Evolutionary conservation across 2,113 vertebrate genomes (phyloP), one percentile per base, ranked within the genome.

Genomic region (Leptodactylus fuscus): DNA sequence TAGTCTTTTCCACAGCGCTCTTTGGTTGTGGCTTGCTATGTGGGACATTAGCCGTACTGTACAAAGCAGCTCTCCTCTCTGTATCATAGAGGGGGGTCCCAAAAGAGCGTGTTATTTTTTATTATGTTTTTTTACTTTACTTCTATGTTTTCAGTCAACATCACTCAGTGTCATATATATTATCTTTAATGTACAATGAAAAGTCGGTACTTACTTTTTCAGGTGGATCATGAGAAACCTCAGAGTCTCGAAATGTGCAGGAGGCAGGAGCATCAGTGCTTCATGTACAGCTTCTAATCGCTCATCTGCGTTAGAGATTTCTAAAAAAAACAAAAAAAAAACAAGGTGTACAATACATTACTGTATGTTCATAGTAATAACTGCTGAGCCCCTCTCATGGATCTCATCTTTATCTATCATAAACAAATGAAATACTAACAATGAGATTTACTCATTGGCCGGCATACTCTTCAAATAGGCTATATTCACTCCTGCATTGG

Each of bases 211-310:
- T 92, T 88, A 99, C 98, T 97, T 98, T 91, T 97, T 99, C 81
- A 99, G 96, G 89, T 99, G 98, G 90, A 96, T 97, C 96, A 99
- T 98, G 87, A 99, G 93, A 91, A 96, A 97, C 74, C 97, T 94
- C 60, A 99, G 95, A 18, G 98, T 99, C 93, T 99, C 98, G 0
- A 96, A 97, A 92, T 99, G 98, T 73, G 98, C 98, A 3, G 97
- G 97, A 27, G 98, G 98, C 87, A 99, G 96, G 88, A 97, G 92
- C 91, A 98, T 92, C 89, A 99, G 89, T 81, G 94, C 92, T 81
- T 98, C 97, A 3, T 98, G 97, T 88, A 99, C 91, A 0, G 96
- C 97, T 93, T 98, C 97, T 88, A 99, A 93, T 90, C 97, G 94
- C 91, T 96, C 94, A 41, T 98, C 97, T 49, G 94, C 92, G 87